Evolutionary conservation across 2,888 invertebrate genomes (phyloP).

Genomic region (Pycnomerus fuliginosus): DNA sequence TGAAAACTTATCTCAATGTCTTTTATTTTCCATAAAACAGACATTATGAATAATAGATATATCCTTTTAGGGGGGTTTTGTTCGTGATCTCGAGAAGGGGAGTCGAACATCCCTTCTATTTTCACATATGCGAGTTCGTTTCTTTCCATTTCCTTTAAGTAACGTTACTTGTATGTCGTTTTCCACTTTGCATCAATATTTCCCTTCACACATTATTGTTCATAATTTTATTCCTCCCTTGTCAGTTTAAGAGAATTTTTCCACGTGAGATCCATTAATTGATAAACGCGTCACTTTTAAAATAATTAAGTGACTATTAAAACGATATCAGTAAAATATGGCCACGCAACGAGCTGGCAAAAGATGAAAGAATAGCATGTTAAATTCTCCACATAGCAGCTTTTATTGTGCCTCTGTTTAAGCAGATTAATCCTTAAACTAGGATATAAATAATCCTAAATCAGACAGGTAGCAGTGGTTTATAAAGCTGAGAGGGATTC

Average conservation of each 20-base stretch:
- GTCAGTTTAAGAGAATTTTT: too few relatives aligned
- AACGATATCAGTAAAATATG: not conserved
- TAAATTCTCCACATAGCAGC: constrained; percentile 8
- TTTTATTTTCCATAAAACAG: constrained; percentile 36
- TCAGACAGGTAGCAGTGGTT: constrained; percentile 18
- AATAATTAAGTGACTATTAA: too few relatives aligned
- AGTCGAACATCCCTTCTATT: constrained; percentile 27
- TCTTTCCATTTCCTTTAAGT: constrained; percentile 37
- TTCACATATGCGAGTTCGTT: constrained; percentile 28
- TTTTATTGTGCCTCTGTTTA: constrained; percentile 13
- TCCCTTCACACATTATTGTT: constrained; percentile 29
- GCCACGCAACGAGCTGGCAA: constrained; percentile 8
- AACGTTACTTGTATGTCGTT: constrained; percentile 39
- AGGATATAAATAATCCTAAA: constrained; percentile 13
- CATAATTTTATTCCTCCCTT: constrained; percentile 30
- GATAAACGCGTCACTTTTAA: too few relatives aligned
- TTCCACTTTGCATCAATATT: constrained; percentile 42
- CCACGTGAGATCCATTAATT: too few relatives aligned
- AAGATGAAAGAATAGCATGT: constrained; percentile 7
- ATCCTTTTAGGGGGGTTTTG: constrained; percentile 35
- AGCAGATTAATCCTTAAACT: constrained; percentile 15
- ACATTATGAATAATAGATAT: constrained; percentile 38
- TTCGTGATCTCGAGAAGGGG: constrained; percentile 30
- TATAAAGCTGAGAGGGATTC: constrained; percentile 9
- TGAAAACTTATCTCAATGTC: constrained; percentile 34